phyloP scores from a whole-genome alignment of 2,113 vertebrate species.

The Psammodynastes pulverulentus region DNA sequence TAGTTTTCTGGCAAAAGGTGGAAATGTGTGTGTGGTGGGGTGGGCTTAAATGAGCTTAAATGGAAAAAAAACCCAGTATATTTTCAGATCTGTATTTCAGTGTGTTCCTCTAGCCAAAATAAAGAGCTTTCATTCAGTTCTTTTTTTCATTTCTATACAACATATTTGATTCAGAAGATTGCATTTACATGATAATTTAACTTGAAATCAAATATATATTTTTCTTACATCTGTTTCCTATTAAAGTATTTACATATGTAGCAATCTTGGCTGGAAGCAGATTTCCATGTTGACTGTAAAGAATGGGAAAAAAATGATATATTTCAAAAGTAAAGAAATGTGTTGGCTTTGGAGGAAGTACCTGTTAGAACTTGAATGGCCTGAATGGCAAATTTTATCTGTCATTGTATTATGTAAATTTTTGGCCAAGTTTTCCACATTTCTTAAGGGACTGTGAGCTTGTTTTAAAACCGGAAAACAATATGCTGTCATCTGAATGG shows the following conservation, averaged over 20 bases:
- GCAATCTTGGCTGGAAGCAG: constrained; percentile 4
- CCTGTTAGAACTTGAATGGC: constrained; percentile 16
- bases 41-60: neutral
- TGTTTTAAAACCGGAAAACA: neutral
- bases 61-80: neutral
- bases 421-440: neutral
- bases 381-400: constrained; percentile 2
- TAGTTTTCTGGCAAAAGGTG: neutral
- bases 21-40: neutral
- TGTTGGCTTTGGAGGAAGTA: neutral
- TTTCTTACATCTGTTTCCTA: neutral
- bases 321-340: constrained; percentile 20
- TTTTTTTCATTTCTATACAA: neutral
- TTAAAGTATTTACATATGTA: constrained; percentile 2
- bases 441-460: neutral
- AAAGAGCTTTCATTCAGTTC: neutral
- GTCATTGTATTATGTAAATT: constrained; percentile 9
- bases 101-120: neutral
- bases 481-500: neutral
- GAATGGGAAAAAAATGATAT: neutral
- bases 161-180: constrained; percentile 40
- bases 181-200: constrained; percentile 25
- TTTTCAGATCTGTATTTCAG: neutral
- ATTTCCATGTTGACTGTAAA: constrained; percentile 24
- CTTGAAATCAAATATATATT: constrained; percentile 9